Evolutionary conservation across 92 coral and sea anemone genomes (phyloP), one percentile per base, ranked within the genome.

Genomic region (Plumapathes pennacea): DNA sequence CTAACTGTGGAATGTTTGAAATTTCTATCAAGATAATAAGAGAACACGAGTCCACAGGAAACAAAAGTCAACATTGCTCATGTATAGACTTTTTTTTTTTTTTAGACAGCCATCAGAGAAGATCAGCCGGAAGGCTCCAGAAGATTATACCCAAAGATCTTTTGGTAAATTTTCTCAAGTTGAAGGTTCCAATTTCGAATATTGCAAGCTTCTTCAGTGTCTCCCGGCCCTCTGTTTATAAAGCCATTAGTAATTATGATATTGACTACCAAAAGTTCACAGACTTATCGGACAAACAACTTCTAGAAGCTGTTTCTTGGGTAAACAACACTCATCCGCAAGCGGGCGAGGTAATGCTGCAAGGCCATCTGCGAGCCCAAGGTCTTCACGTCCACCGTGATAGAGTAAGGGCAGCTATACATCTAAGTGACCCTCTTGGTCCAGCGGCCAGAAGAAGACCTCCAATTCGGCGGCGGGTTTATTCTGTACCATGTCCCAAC

Each of bases 91-190:
- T n/a, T n/a, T n/a, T n/a, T n/a, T n/a, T 53, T 14, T 53, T 32
- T 26, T 53, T 12, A 25, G 26, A 13, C 24, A 53, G 40, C 12
- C 18, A 25, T 53, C 41, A 7, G 39, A 53, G 60, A 29, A 53
- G 39, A 53, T n/a, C n/a, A n/a, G 40, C 40, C 31, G 80, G 80
- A n/a, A 62, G 80, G 30, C 80, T 72, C 14, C 33, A 31, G 45
- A 72, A 48, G 41, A 28, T 45, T 8, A 50, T 72, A 11, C 46
- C 74, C 13, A 52, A 32, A 60, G 49, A 74, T 5, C 56, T 40
- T 7, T 21, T 64, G 37, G 64, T 63, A 27, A 53, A 30, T 32
- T 38, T 73, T 24, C 61, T 74, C 33, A 31, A 15, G 30, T 34
- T 64, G 13, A 65, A 74, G 40, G 48, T 74, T 8, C 57, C 68